Evolutionary conservation across 37 sponge, comb jelly and placozoan species (phyloP).

Genomic region (Chondrilla cf. caribensis): DNA sequence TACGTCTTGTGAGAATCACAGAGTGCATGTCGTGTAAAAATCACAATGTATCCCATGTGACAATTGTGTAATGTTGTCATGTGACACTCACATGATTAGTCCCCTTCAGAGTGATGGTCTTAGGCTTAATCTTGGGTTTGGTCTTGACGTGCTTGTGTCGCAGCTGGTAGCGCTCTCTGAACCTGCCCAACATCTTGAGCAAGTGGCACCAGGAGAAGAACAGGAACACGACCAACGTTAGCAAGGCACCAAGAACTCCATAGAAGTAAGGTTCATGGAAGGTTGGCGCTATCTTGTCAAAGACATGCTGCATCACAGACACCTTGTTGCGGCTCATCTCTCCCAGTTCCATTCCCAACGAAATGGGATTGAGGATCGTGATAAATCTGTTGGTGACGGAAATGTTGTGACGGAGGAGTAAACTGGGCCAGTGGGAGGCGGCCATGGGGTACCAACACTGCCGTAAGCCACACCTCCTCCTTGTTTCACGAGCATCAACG

Average conservation of each 20-base stretch:
- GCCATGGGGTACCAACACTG: slow-evolving; percentile 78
- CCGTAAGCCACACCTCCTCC: slow-evolving; percentile 5
- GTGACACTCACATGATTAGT: slow-evolving; percentile 2
- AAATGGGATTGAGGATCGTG: slow-evolving; percentile 71
- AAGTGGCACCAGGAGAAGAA: slow-evolving; percentile 19
- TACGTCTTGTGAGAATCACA: too few relatives aligned
- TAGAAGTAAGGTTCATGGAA: slow-evolving; percentile 15
- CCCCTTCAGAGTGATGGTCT: slow-evolving; percentile 6
- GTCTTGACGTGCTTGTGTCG: neutral
- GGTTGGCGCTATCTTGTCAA: neutral
- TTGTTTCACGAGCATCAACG: neutral
- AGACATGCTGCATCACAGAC: neutral
- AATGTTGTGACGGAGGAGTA: slow-evolving; percentile 37
- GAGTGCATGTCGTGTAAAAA: neutral
- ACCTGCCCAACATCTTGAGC: slow-evolving; percentile 2
- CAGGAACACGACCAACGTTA: neutral
- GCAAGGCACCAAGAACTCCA: neutral
- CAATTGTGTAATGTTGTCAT: neutral
- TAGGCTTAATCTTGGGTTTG: neutral
- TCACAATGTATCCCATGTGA: neutral
- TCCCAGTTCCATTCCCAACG: slow-evolving; percentile 50
- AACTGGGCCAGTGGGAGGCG: slow-evolving; percentile 71
- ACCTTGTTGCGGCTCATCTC: neutral
- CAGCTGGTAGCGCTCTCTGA: neutral
- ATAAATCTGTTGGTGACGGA: slow-evolving; percentile 47